phyloP scores from a whole-genome alignment of 2,888 invertebrate genomes.

The Mythimna albipuncta region DNA sequence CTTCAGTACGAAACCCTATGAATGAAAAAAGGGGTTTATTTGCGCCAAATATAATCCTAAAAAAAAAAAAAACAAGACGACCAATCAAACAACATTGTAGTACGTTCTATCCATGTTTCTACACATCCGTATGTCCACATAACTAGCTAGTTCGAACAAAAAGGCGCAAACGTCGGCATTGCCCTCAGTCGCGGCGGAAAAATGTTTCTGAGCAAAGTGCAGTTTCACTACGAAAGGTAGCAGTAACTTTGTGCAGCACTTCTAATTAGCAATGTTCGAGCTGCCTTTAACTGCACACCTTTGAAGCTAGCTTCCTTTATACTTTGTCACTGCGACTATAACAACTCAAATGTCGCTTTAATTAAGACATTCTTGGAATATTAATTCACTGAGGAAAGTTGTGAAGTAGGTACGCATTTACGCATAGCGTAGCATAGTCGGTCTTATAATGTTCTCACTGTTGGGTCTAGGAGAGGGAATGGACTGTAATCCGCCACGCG shows the following conservation, averaged over 20 bases:
- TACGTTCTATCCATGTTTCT: not conserved
- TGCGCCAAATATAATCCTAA: too few species aligned
- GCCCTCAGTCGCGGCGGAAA: conserved; percentile 71
- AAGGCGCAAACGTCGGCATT: conserved; percentile 68
- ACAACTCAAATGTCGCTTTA: conserved; percentile 38
- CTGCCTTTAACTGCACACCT: conserved; percentile 63
- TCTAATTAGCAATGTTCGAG: conserved; percentile 77
- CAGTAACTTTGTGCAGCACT: conserved; percentile 74
- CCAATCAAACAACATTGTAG: not conserved
- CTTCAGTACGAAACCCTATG: too few species aligned
- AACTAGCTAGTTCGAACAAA: conserved; percentile 70
- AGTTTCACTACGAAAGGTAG: conserved; percentile 71
- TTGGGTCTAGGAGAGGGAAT: too few species aligned
- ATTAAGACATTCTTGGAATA: conserved; percentile 33
- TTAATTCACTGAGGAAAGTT: conserved; percentile 1
- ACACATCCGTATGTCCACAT: conserved; percentile 54
- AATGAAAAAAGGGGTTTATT: too few species aligned
- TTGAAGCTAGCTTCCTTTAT: conserved; percentile 42
- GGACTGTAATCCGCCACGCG: too few species aligned
- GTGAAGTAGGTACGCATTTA: not conserved
- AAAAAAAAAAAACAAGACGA: too few species aligned
- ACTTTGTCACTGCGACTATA: conserved; percentile 53
- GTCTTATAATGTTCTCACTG: too few species aligned
- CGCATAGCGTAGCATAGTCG: too few species aligned
- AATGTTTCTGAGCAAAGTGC: conserved; percentile 74